phyloP scores from a whole-genome alignment of 2,113 vertebrate species.

The Ursus arctos region DNA sequence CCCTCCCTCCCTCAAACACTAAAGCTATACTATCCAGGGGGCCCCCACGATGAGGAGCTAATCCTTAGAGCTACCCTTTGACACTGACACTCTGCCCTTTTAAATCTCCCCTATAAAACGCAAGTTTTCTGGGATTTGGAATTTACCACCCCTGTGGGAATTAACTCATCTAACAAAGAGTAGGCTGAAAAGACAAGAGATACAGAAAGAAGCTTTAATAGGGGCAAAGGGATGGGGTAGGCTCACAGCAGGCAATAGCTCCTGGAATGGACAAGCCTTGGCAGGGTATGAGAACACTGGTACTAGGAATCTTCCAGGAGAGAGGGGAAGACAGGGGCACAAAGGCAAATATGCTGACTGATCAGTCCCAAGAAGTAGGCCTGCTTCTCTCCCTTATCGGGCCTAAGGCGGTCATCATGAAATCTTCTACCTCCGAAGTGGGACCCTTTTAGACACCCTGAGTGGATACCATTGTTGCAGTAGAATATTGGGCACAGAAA shows the following conservation, averaged over 20 bases:
- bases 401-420: not conserved
- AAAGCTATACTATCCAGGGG: not conserved
- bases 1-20: not conserved
- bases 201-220: not conserved
- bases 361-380: not conserved
- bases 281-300: not conserved
- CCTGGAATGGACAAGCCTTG: not conserved
- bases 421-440: not conserved
- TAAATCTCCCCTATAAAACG: not conserved
- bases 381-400: not conserved
- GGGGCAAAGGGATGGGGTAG: not conserved
- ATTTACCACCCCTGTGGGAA: not conserved
- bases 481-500: not conserved
- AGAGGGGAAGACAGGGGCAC: not conserved
- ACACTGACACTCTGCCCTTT: not conserved
- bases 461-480: not conserved
- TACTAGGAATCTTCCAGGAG: not conserved
- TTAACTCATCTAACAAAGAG: not conserved
- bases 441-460: not conserved
- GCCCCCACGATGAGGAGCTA: not conserved
- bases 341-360: not conserved
- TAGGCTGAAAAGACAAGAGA: not conserved
- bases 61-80: not conserved
- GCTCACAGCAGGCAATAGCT: not conserved
- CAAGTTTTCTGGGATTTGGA: constrained; percentile 11